Conservation (phyloP, 2,113 vertebrate species). For the Oxyruncus cristatus region DNA sequence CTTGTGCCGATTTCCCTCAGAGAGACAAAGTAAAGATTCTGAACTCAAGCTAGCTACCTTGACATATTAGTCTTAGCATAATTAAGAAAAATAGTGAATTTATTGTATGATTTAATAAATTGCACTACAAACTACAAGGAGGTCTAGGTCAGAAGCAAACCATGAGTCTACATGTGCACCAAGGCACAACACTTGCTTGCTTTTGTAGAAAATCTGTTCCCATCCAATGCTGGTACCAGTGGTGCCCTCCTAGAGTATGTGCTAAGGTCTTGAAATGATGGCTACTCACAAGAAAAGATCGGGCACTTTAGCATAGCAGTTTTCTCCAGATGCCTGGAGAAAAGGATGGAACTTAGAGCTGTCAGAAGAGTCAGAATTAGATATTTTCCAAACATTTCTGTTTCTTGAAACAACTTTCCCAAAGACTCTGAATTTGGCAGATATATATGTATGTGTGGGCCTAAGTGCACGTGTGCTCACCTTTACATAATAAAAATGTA, state of each 20-base stretch:
- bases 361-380: background rate
- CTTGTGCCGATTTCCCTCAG: background rate
- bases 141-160: background rate
- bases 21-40: background rate
- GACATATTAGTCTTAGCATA: background rate
- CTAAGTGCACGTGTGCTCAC: background rate
- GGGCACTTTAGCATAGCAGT: background rate
- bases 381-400: background rate
- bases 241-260: background rate
- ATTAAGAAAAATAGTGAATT: background rate
- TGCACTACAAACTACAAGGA: background rate
- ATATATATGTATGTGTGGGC: background rate
- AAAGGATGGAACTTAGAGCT: background rate
- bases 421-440: background rate
- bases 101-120: background rate
- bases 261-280: background rate
- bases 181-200: background rate
- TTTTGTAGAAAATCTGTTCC: background rate
- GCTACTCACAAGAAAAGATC: background rate
- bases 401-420: background rate
- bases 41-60: background rate
- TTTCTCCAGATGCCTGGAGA: background rate
- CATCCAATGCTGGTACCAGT: background rate
- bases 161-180: too few species aligned
- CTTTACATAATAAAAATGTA: background rate